Evolutionary conservation across 2,113 vertebrate species (phyloP).

Genomic region (Hippocampus abdominalis): DNA sequence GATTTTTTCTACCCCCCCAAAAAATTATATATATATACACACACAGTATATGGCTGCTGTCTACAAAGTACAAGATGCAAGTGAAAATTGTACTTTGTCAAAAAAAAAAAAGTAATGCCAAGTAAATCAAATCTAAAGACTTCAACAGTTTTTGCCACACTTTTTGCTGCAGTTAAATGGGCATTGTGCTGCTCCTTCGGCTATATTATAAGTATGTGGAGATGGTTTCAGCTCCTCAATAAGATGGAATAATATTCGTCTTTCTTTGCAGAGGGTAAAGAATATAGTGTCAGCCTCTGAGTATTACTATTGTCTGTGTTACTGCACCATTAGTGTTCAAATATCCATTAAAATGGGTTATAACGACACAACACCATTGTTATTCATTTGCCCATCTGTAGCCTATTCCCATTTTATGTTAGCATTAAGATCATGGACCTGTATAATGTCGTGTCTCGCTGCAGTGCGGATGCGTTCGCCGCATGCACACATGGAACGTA

Average conservation of each 20-base stretch:
- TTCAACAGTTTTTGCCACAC: too few species aligned
- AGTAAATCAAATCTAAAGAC: too few species aligned
- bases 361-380: background rate
- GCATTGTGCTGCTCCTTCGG: too few species aligned
- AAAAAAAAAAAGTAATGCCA: too few species aligned
- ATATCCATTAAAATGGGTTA: constrained; percentile 59
- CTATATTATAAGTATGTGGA: too few species aligned
- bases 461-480: constrained; percentile 17
- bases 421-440: constrained; percentile 19
- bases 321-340: background rate
- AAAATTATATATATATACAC: too few species aligned
- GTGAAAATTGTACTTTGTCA: too few species aligned
- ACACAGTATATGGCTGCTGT: too few species aligned
- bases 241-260: background rate
- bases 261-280: background rate
- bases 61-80: too few species aligned
- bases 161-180: too few species aligned
- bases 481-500: background rate
- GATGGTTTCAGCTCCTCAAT: too few species aligned
- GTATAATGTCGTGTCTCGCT: constrained; percentile 21
- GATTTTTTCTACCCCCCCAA: background rate
- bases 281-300: background rate
- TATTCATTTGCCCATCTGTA: background rate
- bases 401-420: background rate
- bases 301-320: background rate